Evolutionary conservation across 2,888 invertebrate species (phyloP), one percentile per base, ranked within the genome.

Genomic region (Odontocolon sp.): DNA sequence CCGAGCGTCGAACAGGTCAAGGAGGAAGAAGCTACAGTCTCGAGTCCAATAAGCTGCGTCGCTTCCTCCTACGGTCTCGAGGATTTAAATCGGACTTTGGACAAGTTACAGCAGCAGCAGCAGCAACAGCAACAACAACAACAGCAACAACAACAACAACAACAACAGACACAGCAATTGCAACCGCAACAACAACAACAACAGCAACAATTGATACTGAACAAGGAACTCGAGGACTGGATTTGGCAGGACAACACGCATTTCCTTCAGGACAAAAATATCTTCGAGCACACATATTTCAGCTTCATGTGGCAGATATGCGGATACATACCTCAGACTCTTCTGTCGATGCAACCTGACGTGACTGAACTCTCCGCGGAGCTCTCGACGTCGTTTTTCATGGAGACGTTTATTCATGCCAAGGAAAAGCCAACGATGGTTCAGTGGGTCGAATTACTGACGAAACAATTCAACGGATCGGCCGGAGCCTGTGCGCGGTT

Each of bases 351-450:
- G 33, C 92, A 94, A 82, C 94, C 95, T 0, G 96, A 97, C 85
- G 94, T 97, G 45, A 96, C 96, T 0, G 95, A 97, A 85, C 93
- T 96, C 84, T 96, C 97, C 0, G 96, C 97, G 0, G 95, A 97
- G 83, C 92, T 98, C 8, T 96, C 97, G 0, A 96, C 97, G 0
- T 97, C 98, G 0, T 98, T 98, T 91, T 98, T 98, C 85, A 95
- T 98, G 80, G 98, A 98, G 91, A 98, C 98, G 0, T 96, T 98
- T 86, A 98, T 98, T 87, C 98, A 98, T 90, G 97, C 98, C 50
- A 98, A 98, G 91, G 98, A 98, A 91, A 98, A 98, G 94, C 98
- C 98, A 3, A 98, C 98, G 0, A 97, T 98, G 96, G 96, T 98
- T 45, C 97, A 98, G 81, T 98, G 98, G 98, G 98, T 98, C 73